Percentiles rank a stretch among this genome's conserved stretches.
These are phyloP conservation scores for Zygothrica quintamaculata DNA, from an alignment of 2,888 invertebrate species.

Conservation along the genomic window DNA sequence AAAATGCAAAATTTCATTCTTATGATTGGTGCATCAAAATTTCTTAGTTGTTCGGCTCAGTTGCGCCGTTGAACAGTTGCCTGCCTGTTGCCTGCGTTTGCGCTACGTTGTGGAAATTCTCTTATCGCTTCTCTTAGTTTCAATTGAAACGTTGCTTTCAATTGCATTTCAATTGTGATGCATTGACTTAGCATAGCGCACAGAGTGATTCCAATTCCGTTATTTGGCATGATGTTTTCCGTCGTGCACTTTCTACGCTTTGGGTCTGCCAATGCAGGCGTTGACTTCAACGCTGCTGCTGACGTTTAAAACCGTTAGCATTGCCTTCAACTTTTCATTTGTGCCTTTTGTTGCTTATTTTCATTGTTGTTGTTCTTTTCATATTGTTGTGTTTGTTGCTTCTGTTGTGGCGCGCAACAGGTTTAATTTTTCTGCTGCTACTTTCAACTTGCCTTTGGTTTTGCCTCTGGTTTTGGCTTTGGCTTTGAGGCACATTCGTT, in stretches of 20 bases:
- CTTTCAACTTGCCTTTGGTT: conserved; percentile 18
- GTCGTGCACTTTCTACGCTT: conserved; percentile 15
- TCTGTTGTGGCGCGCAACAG: conserved; percentile 68
- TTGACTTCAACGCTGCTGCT: background rate
- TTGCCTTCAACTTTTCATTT: conserved; percentile 53
- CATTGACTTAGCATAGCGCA: conserved; percentile 5
- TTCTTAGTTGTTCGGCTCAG: background rate
- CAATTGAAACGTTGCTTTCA: conserved; percentile 18
- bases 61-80: conserved; percentile 17
- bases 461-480: conserved; percentile 11
- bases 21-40: too few species aligned
- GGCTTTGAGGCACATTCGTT: conserved; percentile 41
- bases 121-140: background rate
- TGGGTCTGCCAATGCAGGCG: conserved; percentile 3
- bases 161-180: conserved; percentile 25
- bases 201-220: conserved; percentile 25
- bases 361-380: conserved; percentile 4
- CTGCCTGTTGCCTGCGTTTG: conserved; percentile 3
- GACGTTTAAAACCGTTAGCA: conserved; percentile 46
- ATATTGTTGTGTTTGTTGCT: conserved; percentile 35
- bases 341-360: conserved; percentile 30
- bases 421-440: conserved; percentile 42
- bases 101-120: conserved; percentile 9
- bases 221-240: too few species aligned
- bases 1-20: too few species aligned